Evolutionary conservation across 2,888 invertebrate species (phyloP).

Genomic region (Lepetodrilus schrolli): DNA sequence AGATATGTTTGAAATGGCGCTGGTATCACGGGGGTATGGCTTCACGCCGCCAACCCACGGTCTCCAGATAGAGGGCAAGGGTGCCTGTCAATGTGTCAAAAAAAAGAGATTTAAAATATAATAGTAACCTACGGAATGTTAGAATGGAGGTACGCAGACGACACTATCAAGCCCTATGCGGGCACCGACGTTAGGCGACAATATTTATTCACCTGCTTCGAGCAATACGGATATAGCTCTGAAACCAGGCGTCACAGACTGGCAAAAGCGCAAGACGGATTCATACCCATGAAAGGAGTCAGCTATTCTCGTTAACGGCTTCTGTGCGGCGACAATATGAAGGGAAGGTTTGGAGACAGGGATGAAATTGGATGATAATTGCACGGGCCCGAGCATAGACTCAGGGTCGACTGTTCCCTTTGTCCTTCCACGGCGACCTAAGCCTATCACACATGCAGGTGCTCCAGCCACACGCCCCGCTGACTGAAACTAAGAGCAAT

Average conservation of each 20-base stretch:
- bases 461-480: not conserved
- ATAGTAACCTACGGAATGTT: slow-evolving; percentile 25
- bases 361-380: slow-evolving; percentile 26
- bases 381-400: not conserved
- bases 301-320: slow-evolving; percentile 10
- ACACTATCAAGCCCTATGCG: not conserved
- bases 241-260: not conserved
- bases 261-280: slow-evolving; percentile 20
- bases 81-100: slow-evolving; percentile 23
- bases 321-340: not conserved
- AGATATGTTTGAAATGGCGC: slow-evolving; percentile 22
- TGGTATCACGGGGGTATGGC: slow-evolving; percentile 9
- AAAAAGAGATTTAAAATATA: slow-evolving; percentile 19
- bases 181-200: not conserved
- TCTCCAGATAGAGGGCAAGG: not conserved
- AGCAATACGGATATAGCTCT: not conserved
- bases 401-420: not conserved
- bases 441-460: not conserved
- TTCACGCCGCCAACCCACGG: slow-evolving; percentile 6
- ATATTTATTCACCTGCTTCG: slow-evolving; percentile 10
- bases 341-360: not conserved
- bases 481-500: slow-evolving; percentile 16
- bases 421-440: not conserved
- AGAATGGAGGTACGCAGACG: not conserved
- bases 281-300: not conserved